Percentiles rank a stretch among this genome's conserved stretches.
phyloP scores from a whole-genome alignment of 1,140 invertebrate genomes.

The Lepeophtheirus salmonis region DNA sequence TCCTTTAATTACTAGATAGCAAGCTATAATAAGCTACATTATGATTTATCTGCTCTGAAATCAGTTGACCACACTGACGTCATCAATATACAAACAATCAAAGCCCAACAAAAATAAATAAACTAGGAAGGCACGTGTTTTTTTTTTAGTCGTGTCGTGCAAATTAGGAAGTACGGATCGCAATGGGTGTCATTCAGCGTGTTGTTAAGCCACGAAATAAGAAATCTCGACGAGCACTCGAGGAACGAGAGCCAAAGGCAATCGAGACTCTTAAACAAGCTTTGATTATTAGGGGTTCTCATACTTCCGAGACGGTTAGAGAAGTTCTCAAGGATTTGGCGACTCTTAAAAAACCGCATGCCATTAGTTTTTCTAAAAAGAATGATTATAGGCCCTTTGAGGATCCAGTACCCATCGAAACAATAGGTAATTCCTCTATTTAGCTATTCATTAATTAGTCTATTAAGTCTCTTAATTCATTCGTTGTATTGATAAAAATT shows the following conservation, averaged over 20 bases:
- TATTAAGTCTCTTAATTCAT: background rate
- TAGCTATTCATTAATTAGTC: no score
- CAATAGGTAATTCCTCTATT: no score
- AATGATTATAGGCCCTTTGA: constrained; percentile 74
- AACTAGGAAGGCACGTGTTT: background rate
- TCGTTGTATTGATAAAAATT: background rate
- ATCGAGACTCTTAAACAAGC: constrained; percentile 67
- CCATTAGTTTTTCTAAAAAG: constrained; percentile 50
- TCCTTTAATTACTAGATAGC: no score
- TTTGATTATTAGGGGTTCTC: constrained; percentile 63
- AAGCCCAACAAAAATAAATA: background rate
- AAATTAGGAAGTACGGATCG: no score
- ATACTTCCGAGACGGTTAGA: constrained; percentile 45
- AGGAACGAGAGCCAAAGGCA: constrained; percentile 61
- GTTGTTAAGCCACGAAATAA: constrained; percentile 60
- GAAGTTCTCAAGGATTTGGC: constrained; percentile 28
- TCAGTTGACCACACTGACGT: no score
- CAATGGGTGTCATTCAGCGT: constrained; percentile 9
- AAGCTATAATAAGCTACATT: no score
- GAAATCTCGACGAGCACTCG: constrained; percentile 60
- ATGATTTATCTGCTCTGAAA: no score
- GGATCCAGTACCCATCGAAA: constrained; percentile 30
- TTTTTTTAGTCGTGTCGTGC: no score
- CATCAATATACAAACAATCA: no score
- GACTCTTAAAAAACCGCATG: constrained; percentile 63